phyloP scores from a whole-genome alignment of 2,113 vertebrate species.

The Cephalopterus ornatus region DNA sequence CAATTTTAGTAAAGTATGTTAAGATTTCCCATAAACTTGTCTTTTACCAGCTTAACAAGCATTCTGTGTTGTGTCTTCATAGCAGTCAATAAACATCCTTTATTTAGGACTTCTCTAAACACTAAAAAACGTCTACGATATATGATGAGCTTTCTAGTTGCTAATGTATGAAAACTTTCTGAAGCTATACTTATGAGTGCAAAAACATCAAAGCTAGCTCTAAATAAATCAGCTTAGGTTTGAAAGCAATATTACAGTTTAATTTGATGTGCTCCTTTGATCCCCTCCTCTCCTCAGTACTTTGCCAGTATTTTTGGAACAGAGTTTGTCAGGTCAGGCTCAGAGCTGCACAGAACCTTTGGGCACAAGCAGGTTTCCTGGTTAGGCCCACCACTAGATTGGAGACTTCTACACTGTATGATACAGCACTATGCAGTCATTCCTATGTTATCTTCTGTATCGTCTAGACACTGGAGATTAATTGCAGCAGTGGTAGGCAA shows the following conservation, averaged over 20 bases:
- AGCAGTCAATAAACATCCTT: not conserved
- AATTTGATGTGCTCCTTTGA: conserved; percentile 14
- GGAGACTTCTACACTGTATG: not conserved
- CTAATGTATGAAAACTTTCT: not conserved
- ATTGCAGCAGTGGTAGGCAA: not conserved
- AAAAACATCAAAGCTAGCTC: conserved; percentile 36
- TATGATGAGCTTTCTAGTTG: not conserved
- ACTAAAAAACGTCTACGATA: not conserved
- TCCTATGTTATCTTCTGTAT: not conserved
- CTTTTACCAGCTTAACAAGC: not conserved
- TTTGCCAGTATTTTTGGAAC: not conserved
- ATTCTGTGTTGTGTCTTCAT: not conserved
- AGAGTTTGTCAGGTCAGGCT: not conserved
- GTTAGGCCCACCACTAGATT: not conserved
- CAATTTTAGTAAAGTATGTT: not conserved
- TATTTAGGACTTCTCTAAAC: not conserved
- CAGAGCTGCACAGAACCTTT: not conserved
- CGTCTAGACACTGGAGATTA: not conserved
- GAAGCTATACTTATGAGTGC: not conserved
- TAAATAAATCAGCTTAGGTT: conserved; percentile 45
- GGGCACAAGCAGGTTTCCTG: not conserved
- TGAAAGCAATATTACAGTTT: conserved; percentile 19
- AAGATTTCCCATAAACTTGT: not conserved
- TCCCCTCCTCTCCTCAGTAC: not conserved
- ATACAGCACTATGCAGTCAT: not conserved